Percentiles rank a stretch among this genome's conserved stretches.
Conservation (phyloP, 2,888 invertebrate genomes). For the Drosophila picticornis region DNA sequence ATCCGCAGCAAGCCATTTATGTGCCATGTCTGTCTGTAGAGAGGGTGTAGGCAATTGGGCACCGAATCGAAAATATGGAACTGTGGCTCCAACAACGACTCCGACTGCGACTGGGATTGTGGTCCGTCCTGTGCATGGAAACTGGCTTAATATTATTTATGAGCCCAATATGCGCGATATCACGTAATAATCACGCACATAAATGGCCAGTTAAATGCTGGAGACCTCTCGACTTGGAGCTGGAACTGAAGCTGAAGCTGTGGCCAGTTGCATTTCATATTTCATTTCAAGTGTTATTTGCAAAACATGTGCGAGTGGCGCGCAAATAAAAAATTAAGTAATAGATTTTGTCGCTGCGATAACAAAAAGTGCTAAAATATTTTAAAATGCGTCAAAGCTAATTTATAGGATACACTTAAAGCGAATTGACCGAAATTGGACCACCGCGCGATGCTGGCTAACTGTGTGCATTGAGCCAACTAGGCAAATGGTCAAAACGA, state of each 20-base stretch:
- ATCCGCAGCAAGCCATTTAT: constrained; percentile 51
- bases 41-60: constrained; percentile 65
- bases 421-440: constrained; percentile 62
- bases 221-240: constrained; percentile 45
- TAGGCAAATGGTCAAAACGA: constrained; percentile 42
- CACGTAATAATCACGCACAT: constrained; percentile 81
- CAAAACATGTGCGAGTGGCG: constrained; percentile 69
- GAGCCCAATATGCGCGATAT: constrained; percentile 75
- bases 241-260: constrained; percentile 7
- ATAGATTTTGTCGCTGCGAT: constrained; percentile 79
- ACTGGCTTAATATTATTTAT: constrained; percentile 80
- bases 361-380: constrained; percentile 83
- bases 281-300: constrained; percentile 76
- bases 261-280: constrained; percentile 75
- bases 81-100: constrained; percentile 41
- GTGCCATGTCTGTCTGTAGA: constrained; percentile 37
- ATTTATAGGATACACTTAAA: constrained; percentile 67
- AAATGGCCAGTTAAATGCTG: constrained; percentile 76
- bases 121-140: constrained; percentile 36
- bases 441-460: constrained; percentile 45
- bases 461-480: constrained; percentile 9
- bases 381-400: constrained; percentile 73
- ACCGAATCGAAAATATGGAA: constrained; percentile 51
- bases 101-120: constrained; percentile 4
- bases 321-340: constrained; percentile 79